Percentiles rank a stretch among this genome's conserved stretches.
Conservation (phyloP, 2,797 vertebrate genomes). For the Tamandua tetradactyla region DNA sequence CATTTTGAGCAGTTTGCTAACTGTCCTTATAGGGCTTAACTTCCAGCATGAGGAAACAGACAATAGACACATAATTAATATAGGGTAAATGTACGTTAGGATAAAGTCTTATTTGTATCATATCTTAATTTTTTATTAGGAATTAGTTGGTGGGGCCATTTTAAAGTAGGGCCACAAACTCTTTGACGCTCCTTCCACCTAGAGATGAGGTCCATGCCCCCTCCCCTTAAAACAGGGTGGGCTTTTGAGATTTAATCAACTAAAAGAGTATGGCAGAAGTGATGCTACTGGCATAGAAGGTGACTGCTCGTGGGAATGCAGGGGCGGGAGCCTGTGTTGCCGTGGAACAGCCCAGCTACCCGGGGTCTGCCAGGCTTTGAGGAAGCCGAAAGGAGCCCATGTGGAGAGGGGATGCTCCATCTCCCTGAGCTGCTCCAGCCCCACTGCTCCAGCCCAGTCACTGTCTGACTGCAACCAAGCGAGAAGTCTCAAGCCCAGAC, state of each 20-base stretch:
- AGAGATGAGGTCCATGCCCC: neutral
- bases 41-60: neutral
- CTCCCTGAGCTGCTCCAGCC: neutral
- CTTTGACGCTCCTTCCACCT: neutral
- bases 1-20: neutral
- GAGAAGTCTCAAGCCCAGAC: neutral
- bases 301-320: neutral
- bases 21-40: neutral
- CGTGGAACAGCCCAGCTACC: neutral
- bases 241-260: neutral
- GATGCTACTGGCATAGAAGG: too few species aligned
- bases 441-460: neutral
- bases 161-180: neutral
- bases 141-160: neutral
- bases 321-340: neutral
- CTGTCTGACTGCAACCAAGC: fast-evolving
- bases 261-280: neutral
- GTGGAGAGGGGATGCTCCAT: neutral
- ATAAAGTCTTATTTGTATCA: neutral
- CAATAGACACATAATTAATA: neutral
- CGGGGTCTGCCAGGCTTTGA: neutral
- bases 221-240: neutral
- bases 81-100: neutral
- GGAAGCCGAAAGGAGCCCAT: neutral
- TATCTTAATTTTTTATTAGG: neutral